These are phyloP conservation scores for Cavia aperea DNA, from an alignment of 2,113 vertebrate species.

Conservation along the genomic window DNA sequence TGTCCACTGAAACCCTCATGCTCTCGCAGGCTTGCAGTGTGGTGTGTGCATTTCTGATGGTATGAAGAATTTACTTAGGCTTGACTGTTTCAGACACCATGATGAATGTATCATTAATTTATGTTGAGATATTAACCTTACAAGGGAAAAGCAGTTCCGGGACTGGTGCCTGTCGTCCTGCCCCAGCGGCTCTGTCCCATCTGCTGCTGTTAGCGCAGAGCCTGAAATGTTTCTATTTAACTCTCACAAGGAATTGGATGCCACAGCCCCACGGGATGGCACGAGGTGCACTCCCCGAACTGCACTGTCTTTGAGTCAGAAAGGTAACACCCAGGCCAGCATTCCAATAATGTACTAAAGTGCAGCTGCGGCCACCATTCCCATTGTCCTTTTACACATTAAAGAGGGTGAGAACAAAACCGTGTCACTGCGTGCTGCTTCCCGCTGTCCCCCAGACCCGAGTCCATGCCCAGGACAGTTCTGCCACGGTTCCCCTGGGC, in stretches of 20 bases:
- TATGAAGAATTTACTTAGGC: constrained; percentile 51
- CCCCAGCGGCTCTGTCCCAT: neutral
- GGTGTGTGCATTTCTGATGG: neutral
- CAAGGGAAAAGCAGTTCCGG: neutral
- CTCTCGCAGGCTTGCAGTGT: neutral
- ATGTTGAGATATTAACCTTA: constrained; percentile 34
- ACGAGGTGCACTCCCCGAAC: constrained; percentile 29
- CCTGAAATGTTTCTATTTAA: constrained; percentile 10
- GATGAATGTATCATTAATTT: constrained; percentile 60
- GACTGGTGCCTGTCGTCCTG: neutral
- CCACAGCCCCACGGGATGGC: neutral
- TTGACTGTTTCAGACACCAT: constrained; percentile 49
- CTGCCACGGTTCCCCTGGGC: neutral
- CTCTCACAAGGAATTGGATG: neutral
- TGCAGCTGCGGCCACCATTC: neutral
- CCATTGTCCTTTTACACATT: constrained; percentile 40
- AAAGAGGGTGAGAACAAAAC: constrained; percentile 48
- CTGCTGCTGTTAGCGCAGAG: neutral
- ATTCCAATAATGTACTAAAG: constrained; percentile 34
- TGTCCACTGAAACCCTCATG: neutral
- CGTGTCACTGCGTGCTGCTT: neutral
- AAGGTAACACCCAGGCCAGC: constrained; percentile 23
- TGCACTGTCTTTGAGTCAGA: neutral
- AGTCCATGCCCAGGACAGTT: neutral
- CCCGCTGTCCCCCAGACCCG: accelerated